phyloP scores from a whole-genome alignment of 2,888 invertebrate species.

The Bedellia somnulentella region DNA sequence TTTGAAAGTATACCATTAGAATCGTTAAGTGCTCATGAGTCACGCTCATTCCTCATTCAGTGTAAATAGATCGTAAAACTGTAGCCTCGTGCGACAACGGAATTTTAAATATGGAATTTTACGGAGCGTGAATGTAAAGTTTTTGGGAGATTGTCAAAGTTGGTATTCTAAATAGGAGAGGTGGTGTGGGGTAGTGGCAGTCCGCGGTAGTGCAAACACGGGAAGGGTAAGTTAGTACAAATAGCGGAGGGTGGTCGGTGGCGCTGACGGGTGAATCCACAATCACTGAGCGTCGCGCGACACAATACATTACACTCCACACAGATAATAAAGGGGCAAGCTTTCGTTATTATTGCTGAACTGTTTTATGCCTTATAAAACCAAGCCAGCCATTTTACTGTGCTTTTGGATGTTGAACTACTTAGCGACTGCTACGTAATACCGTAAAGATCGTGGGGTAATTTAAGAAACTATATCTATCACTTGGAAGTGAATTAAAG shows the following conservation, averaged over 20 bases:
- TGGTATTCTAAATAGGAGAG: constrained; percentile 43
- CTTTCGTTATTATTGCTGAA: constrained; percentile 3
- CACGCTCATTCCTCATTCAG: constrained; percentile 52
- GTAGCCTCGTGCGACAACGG: constrained; percentile 33
- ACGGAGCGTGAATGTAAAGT: neutral
- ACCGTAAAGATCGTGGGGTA: no score
- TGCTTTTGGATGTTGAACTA: no score
- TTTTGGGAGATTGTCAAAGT: constrained; percentile 32
- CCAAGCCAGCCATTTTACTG: no score
- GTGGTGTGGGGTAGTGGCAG: constrained; percentile 20
- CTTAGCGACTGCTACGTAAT: no score
- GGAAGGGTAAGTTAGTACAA: constrained; percentile 17
- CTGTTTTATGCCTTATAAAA: no score
- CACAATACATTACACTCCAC: constrained; percentile 3
- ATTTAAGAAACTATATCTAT: no score
- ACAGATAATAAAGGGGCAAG: constrained; percentile 3
- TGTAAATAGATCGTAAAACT: constrained; percentile 52
- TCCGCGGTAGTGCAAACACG: no score
- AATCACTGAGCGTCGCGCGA: constrained; percentile 2
- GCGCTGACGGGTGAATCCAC: constrained; percentile 6
- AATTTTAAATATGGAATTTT: constrained; percentile 29
- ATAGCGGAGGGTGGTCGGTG: constrained; percentile 28
- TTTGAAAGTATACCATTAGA: constrained; percentile 28
- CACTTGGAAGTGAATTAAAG: no score
- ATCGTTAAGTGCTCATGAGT: constrained; percentile 50